Percentiles rank a stretch among this genome's conserved stretches.
phyloP scores from a whole-genome alignment of 2,113 vertebrate genomes.

The Megalops atlanticus region DNA sequence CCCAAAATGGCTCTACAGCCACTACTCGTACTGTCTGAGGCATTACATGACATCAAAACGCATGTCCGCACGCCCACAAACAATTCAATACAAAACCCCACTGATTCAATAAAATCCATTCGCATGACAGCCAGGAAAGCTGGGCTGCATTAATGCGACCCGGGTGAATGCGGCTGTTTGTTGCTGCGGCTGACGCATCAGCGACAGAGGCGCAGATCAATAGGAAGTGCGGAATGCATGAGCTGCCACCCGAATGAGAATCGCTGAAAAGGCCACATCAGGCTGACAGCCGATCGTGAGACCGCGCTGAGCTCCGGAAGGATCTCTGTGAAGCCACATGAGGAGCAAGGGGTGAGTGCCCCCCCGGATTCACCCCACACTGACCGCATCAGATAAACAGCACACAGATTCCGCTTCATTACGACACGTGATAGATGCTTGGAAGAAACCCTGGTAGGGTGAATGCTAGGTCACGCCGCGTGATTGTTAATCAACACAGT shows the following conservation, averaged over 20 bases:
- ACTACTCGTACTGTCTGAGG: no score
- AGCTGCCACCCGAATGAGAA: background rate
- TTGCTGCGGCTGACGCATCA: background rate
- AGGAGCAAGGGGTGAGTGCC: background rate
- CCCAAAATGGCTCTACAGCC: background rate
- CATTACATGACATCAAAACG: no score
- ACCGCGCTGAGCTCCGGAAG: background rate
- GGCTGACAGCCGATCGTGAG: background rate
- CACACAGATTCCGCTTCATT: no score
- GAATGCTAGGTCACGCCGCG: no score
- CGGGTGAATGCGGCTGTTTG: background rate
- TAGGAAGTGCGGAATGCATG: no score
- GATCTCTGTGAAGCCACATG: background rate
- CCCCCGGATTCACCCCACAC: no score
- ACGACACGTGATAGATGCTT: no score
- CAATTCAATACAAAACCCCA: background rate
- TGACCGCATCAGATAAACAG: no score
- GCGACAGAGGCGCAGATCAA: background rate
- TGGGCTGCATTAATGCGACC: background rate
- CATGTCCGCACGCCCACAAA: background rate
- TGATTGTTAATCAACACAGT: background rate
- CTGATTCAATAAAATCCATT: background rate
- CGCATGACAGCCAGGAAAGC: background rate
- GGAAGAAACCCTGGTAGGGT: no score
- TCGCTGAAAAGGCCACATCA: background rate